Percentiles rank a stretch among this genome's conserved stretches.
Conservation (phyloP, 2,113 vertebrate species). For the Toxostoma redivivum region DNA sequence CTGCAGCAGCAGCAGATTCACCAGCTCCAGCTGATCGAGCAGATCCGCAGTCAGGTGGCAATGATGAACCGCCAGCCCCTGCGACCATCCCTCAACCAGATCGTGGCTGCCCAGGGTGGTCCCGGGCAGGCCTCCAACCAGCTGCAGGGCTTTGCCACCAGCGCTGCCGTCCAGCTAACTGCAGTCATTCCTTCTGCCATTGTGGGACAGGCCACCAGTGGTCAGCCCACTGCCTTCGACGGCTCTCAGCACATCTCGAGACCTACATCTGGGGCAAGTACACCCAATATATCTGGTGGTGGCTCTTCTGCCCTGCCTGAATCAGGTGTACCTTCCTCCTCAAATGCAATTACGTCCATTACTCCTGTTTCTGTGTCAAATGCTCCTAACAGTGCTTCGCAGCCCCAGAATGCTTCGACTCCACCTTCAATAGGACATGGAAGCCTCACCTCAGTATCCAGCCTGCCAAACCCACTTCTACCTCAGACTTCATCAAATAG, state of each 20-base stretch:
- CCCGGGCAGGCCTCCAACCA: conserved; percentile 77
- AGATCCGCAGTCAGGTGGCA: conserved; percentile 96
- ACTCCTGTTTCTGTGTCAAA: conserved; percentile 74
- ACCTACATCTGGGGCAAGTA: conserved; percentile 77
- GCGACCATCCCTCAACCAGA: conserved; percentile 77
- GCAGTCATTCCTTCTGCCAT: conserved; percentile 76
- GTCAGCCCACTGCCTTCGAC: conserved; percentile 77
- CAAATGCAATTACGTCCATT: conserved; percentile 71
- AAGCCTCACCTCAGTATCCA: conserved; percentile 84
- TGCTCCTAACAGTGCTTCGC: conserved; percentile 64
- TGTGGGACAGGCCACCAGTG: conserved; percentile 66
- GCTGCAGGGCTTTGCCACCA: conserved; percentile 85
- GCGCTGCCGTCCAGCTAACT: conserved; percentile 84
- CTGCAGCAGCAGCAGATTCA: conserved; percentile 97
- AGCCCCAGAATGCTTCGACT: conserved; percentile 82
- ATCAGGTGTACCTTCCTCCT: conserved; percentile 67
- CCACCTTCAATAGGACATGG: conserved; percentile 84
- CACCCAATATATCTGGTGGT: conserved; percentile 67
- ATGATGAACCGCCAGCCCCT: conserved; percentile 89
- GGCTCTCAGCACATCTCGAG: conserved; percentile 78
- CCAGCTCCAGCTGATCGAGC: conserved; percentile 97
- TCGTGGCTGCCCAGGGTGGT: conserved; percentile 65
- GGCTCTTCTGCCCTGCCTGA: conserved; percentile 75
- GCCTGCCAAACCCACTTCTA: conserved; percentile 89
- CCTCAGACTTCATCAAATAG: conserved; percentile 94